Conservation (phyloP, 2,113 vertebrate species). For the Microtus montanus region DNA sequence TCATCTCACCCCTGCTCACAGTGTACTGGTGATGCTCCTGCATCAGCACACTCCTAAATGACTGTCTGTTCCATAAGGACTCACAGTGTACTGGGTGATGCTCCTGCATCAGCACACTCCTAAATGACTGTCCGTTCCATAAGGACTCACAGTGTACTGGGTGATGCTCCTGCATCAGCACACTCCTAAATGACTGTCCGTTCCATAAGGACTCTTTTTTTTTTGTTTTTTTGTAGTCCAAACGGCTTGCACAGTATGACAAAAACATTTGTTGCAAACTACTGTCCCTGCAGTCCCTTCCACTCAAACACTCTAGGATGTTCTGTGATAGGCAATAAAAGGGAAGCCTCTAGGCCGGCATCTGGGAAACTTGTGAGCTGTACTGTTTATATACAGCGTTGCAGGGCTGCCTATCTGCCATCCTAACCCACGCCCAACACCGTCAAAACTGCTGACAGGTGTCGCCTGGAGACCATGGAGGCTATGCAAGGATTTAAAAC, state of each 20-base stretch:
- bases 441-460: slow-evolving; percentile 49
- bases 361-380: slow-evolving; percentile 23
- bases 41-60: neutral
- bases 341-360: neutral
- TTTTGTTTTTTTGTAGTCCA: neutral
- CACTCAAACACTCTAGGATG: neutral
- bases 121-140: no score
- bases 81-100: neutral
- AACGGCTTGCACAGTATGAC: neutral
- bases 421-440: slow-evolving; percentile 46
- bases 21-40: neutral
- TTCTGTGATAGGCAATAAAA: neutral
- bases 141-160: no score
- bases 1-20: neutral
- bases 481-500: slow-evolving; percentile 69
- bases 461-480: slow-evolving; percentile 15
- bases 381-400: neutral
- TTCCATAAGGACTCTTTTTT: neutral
- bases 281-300: neutral
- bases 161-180: no score
- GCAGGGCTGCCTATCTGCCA: neutral
- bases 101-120: no score
- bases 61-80: neutral
- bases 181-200: no score
- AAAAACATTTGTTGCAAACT: slow-evolving; percentile 24